Conservation (phyloP, 2,797 vertebrate species). For the Amblyraja radiata region DNA sequence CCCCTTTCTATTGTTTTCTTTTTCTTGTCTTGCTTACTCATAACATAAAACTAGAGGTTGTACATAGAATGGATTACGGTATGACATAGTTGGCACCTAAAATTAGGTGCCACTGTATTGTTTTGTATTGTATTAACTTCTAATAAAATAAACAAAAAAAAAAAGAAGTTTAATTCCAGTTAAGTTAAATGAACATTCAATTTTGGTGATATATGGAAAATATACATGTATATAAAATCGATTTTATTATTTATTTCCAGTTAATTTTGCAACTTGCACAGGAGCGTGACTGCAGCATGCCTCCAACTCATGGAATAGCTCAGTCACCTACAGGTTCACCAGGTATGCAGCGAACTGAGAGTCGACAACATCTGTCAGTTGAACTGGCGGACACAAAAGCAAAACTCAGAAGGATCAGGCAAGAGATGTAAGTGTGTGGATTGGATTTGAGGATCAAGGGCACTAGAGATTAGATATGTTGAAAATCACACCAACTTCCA, state of each 20-base stretch:
- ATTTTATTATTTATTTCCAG: conserved; percentile 52
- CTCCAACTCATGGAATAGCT: conserved; percentile 65
- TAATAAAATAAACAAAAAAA: no score
- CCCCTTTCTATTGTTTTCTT: no score
- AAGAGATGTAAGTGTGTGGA: conserved; percentile 83
- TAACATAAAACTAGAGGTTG: no score
- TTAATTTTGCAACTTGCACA: conserved; percentile 86
- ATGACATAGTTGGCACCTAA: no score
- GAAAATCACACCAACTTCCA: not conserved
- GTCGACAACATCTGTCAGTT: conserved; percentile 89
- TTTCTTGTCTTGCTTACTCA: no score
- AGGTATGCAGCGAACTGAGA: conserved; percentile 89
- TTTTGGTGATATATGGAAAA: not conserved
- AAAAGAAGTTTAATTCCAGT: not conserved
- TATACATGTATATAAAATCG: not conserved
- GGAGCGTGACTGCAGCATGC: conserved; percentile 82
- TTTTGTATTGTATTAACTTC: no score
- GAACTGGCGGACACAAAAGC: conserved; percentile 94
- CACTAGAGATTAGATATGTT: not conserved
- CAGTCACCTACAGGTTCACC: conserved; percentile 84
- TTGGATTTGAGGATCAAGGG: not conserved
- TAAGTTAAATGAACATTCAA: not conserved
- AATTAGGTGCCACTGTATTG: no score
- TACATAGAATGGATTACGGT: no score
- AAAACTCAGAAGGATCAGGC: conserved; percentile 84